Percentiles rank a stretch among this genome's conserved stretches.
Conservation (phyloP, 2,113 vertebrate species). For the Corythaixoides concolor region DNA sequence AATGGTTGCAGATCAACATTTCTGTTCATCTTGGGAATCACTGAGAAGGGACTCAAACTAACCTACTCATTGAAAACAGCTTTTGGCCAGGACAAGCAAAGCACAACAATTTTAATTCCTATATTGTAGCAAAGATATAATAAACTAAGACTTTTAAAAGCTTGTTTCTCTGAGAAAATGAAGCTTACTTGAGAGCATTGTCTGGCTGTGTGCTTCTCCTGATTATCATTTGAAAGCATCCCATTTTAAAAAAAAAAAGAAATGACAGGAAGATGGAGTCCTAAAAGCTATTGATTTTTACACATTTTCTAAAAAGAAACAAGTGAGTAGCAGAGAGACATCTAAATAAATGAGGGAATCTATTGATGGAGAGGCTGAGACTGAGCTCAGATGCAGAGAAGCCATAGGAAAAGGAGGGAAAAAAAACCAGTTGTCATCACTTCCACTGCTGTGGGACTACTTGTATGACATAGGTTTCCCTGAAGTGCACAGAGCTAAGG, state of each 20-base stretch:
- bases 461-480: not conserved
- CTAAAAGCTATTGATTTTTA: conserved; percentile 5
- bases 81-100: not conserved
- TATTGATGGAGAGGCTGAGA: not conserved
- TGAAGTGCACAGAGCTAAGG: not conserved
- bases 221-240: not conserved
- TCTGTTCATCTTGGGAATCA: not conserved
- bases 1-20: not conserved
- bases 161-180: not conserved
- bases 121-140: not conserved
- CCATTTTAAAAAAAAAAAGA: not conserved
- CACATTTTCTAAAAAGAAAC: not conserved
- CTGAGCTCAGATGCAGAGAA: not conserved
- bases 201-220: not conserved
- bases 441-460: not conserved
- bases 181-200: not conserved
- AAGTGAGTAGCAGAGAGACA: not conserved
- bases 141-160: not conserved
- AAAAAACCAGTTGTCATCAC: not conserved
- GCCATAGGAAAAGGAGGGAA: not conserved
- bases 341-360: not conserved
- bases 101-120: not conserved
- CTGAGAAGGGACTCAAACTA: not conserved
- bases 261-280: not conserved
- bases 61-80: not conserved